Conservation (phyloP, 2,888 invertebrate genomes). For the Rhagonycha lutea region DNA sequence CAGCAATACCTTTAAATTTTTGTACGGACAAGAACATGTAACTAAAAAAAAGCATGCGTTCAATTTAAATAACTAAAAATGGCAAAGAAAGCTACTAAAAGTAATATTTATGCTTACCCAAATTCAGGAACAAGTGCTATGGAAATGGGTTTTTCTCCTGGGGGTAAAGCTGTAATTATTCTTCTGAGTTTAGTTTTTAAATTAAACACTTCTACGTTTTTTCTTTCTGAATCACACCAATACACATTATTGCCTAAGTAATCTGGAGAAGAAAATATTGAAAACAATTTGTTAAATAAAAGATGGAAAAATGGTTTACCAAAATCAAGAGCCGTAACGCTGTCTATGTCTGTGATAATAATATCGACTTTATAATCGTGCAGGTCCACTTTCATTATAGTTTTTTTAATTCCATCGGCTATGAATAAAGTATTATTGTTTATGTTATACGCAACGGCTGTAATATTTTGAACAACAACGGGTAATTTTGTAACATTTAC, state of each 20-base stretch:
- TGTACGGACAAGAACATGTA: not conserved
- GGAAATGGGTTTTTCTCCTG: constrained; percentile 67
- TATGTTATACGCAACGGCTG: constrained; percentile 70
- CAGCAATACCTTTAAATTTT: not conserved
- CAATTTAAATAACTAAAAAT: not conserved
- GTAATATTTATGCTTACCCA: constrained; percentile 55
- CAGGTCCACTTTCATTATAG: constrained; percentile 55
- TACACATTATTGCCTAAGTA: constrained; percentile 74
- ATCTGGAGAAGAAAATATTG: constrained; percentile 59
- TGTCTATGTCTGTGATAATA: not conserved
- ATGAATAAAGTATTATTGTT: constrained; percentile 58
- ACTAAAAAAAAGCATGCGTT: not conserved
- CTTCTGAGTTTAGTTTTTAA: constrained; percentile 63
- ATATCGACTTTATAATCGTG: constrained; percentile 35
- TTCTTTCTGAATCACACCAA: constrained; percentile 67
- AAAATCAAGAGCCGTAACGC: constrained; percentile 63
- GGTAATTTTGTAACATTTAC: constrained; percentile 58
- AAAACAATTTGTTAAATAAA: not conserved
- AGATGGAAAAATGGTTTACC: constrained; percentile 48
- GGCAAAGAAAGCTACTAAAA: constrained; percentile 24
- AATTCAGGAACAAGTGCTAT: constrained; percentile 70
- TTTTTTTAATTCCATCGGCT: constrained; percentile 57
- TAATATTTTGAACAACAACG: constrained; percentile 57
- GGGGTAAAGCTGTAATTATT: constrained; percentile 62
- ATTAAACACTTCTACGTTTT: constrained; percentile 68